Conservation (phyloP, 2,888 invertebrate genomes). For the Troides oblongomaculatus region DNA sequence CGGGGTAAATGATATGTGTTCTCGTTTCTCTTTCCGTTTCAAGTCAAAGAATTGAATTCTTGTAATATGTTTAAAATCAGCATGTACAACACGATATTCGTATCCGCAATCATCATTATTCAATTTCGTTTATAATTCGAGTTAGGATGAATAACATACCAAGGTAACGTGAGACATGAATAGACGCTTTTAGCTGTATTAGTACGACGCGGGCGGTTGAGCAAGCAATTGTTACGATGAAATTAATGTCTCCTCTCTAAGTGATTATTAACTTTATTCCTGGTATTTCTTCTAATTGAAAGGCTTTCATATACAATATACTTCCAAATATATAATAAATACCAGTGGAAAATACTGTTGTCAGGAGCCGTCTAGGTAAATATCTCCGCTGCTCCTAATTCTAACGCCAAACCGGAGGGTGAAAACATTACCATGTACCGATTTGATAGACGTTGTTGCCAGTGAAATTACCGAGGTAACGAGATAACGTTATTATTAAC, state of each 20-base stretch:
- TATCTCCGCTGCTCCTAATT: too few relatives aligned
- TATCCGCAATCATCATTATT: conserved; percentile 26
- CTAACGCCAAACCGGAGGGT: too few relatives aligned
- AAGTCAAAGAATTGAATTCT: neutral
- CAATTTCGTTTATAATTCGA: conserved; percentile 28
- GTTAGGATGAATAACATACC: conserved; percentile 24
- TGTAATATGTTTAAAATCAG: neutral
- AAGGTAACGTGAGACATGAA: conserved; percentile 53
- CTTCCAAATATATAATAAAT: neutral
- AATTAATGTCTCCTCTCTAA: conserved; percentile 62
- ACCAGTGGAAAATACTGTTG: too few relatives aligned
- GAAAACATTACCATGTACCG: too few relatives aligned
- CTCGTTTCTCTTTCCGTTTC: neutral
- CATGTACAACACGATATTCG: neutral
- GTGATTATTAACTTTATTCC: conserved; percentile 59
- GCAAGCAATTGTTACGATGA: conserved; percentile 60
- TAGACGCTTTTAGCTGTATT: conserved; percentile 68
- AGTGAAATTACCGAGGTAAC: too few relatives aligned
- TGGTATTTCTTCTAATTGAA: conserved; percentile 49
- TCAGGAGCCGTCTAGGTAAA: too few relatives aligned
- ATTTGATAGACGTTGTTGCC: too few relatives aligned
- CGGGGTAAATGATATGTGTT: neutral
- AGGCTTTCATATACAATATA: conserved; percentile 4
- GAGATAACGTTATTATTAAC: too few relatives aligned
- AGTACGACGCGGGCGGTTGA: conserved; percentile 53